Conservation (phyloP, 2,113 vertebrate genomes). For the Silurus asotus region DNA sequence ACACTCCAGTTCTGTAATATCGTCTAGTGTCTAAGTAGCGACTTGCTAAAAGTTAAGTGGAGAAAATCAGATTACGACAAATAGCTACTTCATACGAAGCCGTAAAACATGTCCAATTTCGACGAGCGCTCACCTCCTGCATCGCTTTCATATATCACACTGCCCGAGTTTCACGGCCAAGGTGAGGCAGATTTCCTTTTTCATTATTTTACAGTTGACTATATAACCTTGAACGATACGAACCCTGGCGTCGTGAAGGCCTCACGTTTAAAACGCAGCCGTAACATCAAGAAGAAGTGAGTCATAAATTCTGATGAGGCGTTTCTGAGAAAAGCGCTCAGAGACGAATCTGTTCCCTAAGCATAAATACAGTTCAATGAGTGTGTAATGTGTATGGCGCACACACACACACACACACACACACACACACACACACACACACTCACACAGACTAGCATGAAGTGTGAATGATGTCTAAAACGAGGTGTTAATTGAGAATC, state of each 20-base stretch:
- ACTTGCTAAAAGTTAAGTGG: not conserved
- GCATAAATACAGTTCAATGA: conserved; percentile 24
- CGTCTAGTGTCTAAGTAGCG: conserved; percentile 6
- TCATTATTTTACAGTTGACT: conserved; percentile 44
- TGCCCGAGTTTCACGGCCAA: conserved; percentile 17
- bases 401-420: not conserved
- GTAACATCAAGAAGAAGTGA: conserved; percentile 27
- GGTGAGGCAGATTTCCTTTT: conserved; percentile 23
- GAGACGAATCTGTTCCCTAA: not conserved
- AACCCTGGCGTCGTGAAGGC: conserved; percentile 6
- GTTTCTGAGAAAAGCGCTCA: not conserved
- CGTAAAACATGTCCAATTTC: conserved; percentile 19
- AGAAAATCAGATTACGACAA: not conserved
- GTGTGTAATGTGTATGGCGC: not conserved
- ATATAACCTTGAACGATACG: conserved; percentile 40
- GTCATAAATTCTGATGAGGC: conserved; percentile 38
- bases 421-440: not conserved
- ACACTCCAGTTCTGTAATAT: conserved; percentile 18
- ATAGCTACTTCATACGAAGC: not conserved
- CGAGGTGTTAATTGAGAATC: not conserved
- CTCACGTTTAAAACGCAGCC: conserved; percentile 35
- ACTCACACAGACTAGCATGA: not conserved
- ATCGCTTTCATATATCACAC: conserved; percentile 19
- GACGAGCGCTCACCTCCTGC: not conserved
- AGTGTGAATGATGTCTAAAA: not conserved